Evolutionary conservation across 92 coral and sea anemone genomes (phyloP), one percentile per base, ranked within the genome.

Genomic region (Parazoanthus darwini): DNA sequence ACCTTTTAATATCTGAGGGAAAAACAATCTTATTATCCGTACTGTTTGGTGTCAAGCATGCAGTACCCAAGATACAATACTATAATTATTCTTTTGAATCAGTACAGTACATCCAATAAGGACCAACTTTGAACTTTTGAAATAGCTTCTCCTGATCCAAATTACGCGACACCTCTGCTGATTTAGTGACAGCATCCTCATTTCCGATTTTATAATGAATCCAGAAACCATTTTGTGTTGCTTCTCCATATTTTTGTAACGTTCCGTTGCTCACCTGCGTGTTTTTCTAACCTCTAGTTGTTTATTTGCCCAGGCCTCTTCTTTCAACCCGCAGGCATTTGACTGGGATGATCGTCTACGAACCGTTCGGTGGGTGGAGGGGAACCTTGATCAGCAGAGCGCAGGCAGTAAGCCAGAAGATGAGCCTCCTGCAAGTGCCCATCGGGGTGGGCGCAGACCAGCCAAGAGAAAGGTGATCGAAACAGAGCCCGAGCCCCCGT

Each of bases 341-440:
- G 99, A 97, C 90, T 97, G 99, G 99, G 99, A 97, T 89, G 99
- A 97, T 80, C 97, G 99, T 66, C 96, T 96, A 94, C 95, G 99
- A 54, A 90, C 96, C 7, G 99, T 97, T 1, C 96, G 96, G 90
- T 97, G 99, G 99, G 86, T 97, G 13, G 98, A 97, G 81, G 77
- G 90, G 74, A 36, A 86, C 38, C 74, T 79, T 23, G 89, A 89
- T 44, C 91, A 89, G 63, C 91, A 86, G 36, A 86, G 89, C n/a
- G 63, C 91, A 33, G 54, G 90, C 16, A 88, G 88, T 58, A 86
- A 90, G 18, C 88, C 90, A 3, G 97, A 95, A 73, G 93, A 91
- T 35, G 97, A 90, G 63, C 81, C 87, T 13, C 88, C 90, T 15
- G 86, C 91, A 0, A 93, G 94, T 44, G 90, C 92, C 73, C 91